These are phyloP conservation scores for Grallaria varia DNA, from an alignment of 2,113 vertebrate genomes.

Conservation along the genomic window DNA sequence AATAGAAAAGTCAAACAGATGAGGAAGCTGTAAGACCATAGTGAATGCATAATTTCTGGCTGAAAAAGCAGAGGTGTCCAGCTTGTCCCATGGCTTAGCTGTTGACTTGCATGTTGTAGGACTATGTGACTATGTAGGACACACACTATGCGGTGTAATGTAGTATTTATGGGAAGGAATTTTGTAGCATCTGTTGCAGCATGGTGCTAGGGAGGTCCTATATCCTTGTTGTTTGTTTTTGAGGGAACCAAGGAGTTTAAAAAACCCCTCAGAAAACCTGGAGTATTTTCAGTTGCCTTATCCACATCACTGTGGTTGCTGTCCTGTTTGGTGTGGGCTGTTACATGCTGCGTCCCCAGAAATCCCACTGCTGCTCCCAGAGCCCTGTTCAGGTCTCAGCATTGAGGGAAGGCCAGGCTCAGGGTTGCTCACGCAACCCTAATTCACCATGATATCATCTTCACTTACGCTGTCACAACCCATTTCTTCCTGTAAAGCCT, in stretches of 20 bases:
- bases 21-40: neutral
- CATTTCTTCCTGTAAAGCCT: neutral
- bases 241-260: neutral
- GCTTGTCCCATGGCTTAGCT: neutral
- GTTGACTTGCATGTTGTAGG: neutral
- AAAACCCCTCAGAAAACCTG: neutral
- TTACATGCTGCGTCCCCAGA: neutral
- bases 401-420: neutral
- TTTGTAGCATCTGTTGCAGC: neutral
- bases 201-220: neutral
- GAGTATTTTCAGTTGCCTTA: neutral
- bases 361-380: neutral
- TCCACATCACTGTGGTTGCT: neutral
- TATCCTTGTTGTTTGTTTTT: neutral
- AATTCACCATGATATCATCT: slow-evolving; percentile 5
- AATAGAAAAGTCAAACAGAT: neutral
- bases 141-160: neutral
- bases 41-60: neutral
- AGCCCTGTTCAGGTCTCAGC: neutral
- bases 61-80: neutral
- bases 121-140: neutral
- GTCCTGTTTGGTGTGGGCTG: neutral
- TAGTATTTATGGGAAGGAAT: neutral
- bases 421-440: neutral
- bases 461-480: neutral